Base-by-base conservation (phyloP, 2,113 vertebrate species). In the Rousettus leschenaultii region DNA sequence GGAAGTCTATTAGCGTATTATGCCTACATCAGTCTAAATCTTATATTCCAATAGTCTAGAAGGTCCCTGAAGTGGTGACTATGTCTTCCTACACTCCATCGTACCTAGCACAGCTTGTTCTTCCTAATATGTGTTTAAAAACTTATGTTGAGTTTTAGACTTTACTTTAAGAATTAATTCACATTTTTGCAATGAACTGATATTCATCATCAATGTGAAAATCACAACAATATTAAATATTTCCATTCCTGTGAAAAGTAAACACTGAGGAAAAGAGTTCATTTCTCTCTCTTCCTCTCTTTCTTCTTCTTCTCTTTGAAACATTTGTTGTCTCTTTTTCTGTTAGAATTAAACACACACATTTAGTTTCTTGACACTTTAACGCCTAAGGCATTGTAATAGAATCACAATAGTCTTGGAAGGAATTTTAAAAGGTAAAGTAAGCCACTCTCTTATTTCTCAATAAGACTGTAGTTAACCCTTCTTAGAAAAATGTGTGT, bases 141-240 rank as follows among this genome's bases (percentile, higher is more conserved):
- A 19, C 75, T 35, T 86, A 51, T 84, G 86, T 91, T 87, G 55
- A 19, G 45, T 53, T 65, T 75, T 94, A 79, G 55, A 35, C 33
- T 93, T 90, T 92, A 70, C 15, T 65, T 75, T 53, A 94, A 90
- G 43, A 80, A 92, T 92, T 89, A 83, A 92, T 86, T 94, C 73
- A 77, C 63, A 74, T 94, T 24, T 71, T 96, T 95, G 70, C 51
- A 95, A 83, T 82, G 91, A 86, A 96, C n/a, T 73, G 78, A 55
- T 90, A 89, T 78, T 89, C 66, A 70, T 82, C 59, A 40, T 55
- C 73, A 83, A 38, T 70, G 28, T 80, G 79, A 77, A 91, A 89
- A 95, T 85, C 92, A 95, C 51, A 85, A 89, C 65, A 94, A 70
- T 77, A 51, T 30, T 65, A 92, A 94, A 96, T 94, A 95, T 92